Evolutionary conservation across 2,797 vertebrate species (phyloP), one percentile per base, ranked within the genome.

Genomic region (Megaceryle alcyon): DNA sequence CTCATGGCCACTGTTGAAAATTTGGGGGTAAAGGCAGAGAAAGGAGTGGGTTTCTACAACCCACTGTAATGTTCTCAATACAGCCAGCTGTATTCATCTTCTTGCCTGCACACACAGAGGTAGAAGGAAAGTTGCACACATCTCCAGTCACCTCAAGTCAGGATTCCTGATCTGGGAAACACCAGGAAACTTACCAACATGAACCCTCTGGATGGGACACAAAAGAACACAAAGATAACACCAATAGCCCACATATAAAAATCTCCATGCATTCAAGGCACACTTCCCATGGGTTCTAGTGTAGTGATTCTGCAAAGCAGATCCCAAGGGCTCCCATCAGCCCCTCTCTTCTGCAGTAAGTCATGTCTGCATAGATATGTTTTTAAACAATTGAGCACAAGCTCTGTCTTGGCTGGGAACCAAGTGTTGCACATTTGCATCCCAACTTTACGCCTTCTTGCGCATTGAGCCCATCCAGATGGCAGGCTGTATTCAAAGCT

Each of bases 401-500:
- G 88, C 81, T 87, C 88, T 54, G 35, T 37, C 68, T 95, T 91
- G 92, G 92, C 90, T 77, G 48, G 93, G 78, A 83, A 90, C 83
- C 81, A 94, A 94, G 68, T 37, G n/a, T 84, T 70, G 41, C 71
- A 93, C 75, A 94, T 96, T 94, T 92, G 66, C 90, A 90, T 92
- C 86, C 81, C 90, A 94, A 73, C 92, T 94, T 97, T 77, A 93
- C 21, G 53, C 96, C 78, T 96, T 93, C 83, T 70, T 96, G 90
- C 2, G 0, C 92, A 80, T 25, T 82, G 75, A 96, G 71, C 83
- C 88, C 78, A 71, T 88, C 92, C 94, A 96, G 92, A 93, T 90
- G 93, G 92, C 71, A 93, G 75, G 86, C 86, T 85, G 92, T 80
- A 82, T 94, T 94, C 1, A 2, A 94, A 49, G 43, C 83, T 96